Conservation (phyloP, 2,113 vertebrate species). For the Amphilophus citrinellus region DNA sequence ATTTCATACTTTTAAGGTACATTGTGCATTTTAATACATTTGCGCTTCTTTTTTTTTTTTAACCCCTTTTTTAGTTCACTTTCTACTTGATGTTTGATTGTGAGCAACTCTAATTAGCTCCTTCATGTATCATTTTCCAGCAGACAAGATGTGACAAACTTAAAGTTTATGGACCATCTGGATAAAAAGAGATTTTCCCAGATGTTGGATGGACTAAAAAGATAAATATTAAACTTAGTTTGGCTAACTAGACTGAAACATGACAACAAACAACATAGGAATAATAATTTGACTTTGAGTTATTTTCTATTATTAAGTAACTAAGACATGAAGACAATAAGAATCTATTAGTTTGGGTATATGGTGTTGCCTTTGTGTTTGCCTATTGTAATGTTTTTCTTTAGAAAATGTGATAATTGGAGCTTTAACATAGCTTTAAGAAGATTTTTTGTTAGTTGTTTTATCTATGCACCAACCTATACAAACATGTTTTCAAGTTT, state of each 20-base stretch:
- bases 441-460: background rate
- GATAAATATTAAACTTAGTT: background rate
- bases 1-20: background rate
- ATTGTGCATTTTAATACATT: background rate
- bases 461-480: background rate
- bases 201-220: background rate
- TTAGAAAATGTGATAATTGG: background rate
- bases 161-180: background rate
- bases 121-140: background rate
- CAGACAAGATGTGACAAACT: background rate
- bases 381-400: background rate
- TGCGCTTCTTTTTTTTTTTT: no score
- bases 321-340: background rate
- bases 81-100: background rate
- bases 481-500: slow-evolving; percentile 3
- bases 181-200: accelerated
- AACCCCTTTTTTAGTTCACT: no score
- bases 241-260: background rate
- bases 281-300: background rate
- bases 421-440: background rate
- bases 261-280: background rate
- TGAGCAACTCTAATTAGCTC: background rate
- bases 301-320: background rate
- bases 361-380: background rate
- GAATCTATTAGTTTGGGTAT: background rate